Conservation (phyloP, 2,797 vertebrate species). For the Coranthus polyacanthus region DNA sequence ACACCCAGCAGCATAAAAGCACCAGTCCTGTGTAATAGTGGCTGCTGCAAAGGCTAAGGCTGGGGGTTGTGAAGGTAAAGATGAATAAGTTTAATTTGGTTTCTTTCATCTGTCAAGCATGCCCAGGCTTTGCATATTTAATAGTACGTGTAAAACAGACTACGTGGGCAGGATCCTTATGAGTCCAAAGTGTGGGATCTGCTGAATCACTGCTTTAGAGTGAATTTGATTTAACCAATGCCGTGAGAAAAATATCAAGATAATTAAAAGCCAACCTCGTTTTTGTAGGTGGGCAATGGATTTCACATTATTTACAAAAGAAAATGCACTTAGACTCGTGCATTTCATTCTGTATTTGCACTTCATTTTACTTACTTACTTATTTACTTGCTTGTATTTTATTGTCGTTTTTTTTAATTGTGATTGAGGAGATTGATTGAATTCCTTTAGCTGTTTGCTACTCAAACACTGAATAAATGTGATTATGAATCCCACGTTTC, state of each 20-base stretch:
- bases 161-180: conserved; percentile 57
- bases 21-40: conserved; percentile 15
- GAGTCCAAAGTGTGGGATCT: conserved; percentile 48
- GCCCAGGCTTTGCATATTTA: conserved; percentile 66
- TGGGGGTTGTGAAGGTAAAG: conserved; percentile 51
- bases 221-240: conserved; percentile 36
- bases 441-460: no score
- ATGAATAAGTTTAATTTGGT: conserved; percentile 70
- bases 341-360: not conserved
- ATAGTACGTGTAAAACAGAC: conserved; percentile 57
- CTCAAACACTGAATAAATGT: not conserved
- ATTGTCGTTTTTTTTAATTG: not conserved
- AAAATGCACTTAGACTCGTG: not conserved
- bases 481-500: not conserved
- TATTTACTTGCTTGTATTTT: not conserved
- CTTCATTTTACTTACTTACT: not conserved
- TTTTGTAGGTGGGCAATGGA: conserved; percentile 1
- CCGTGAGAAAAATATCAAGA: conserved; percentile 37
- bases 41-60: conserved; percentile 32
- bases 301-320: conserved; percentile 15
- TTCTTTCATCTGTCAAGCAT: conserved; percentile 72
- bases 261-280: conserved; percentile 40
- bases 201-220: conserved; percentile 60
- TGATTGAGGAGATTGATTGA: not conserved
- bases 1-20: conserved; percentile 26